These are phyloP conservation scores for Drosophila sturtevanti DNA, from an alignment of 1,140 invertebrate genomes.

Conservation along the genomic window DNA sequence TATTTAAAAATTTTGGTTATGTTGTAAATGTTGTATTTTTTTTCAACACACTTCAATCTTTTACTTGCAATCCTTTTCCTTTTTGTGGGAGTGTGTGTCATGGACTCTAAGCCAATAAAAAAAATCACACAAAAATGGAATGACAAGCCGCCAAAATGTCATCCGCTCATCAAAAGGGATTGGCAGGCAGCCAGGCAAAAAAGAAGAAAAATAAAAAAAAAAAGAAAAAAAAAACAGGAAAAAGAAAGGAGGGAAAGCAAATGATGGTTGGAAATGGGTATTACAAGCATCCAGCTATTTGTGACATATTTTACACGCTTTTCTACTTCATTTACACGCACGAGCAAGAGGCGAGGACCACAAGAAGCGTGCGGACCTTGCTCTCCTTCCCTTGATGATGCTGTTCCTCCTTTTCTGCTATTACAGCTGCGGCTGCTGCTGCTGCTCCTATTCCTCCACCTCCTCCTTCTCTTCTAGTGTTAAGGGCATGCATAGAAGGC, in stretches of 20 bases:
- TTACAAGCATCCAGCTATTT: slow-evolving; percentile 61
- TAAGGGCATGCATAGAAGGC: slow-evolving; percentile 50
- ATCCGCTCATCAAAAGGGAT: slow-evolving; percentile 64
- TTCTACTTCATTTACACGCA: slow-evolving; percentile 71
- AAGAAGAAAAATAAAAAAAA: slow-evolving; percentile 15
- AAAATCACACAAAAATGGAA: slow-evolving; percentile 58
- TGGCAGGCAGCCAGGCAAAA: slow-evolving; percentile 38
- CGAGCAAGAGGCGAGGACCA: slow-evolving; percentile 39
- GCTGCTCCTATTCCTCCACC: background rate
- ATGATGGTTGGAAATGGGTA: slow-evolving; percentile 37
- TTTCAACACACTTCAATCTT: background rate
- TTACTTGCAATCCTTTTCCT: background rate
- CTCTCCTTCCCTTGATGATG: slow-evolving; percentile 20
- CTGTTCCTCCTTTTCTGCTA: background rate
- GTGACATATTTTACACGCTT: slow-evolving; percentile 75
- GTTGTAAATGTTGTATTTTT: background rate
- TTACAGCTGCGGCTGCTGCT: background rate
- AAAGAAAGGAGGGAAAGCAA: background rate
- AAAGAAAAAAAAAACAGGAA: background rate
- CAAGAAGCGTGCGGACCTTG: slow-evolving; percentile 26
- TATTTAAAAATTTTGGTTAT: background rate
- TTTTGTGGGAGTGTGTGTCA: slow-evolving; percentile 1
- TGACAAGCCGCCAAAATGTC: slow-evolving; percentile 68
- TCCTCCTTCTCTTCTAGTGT: slow-evolving; percentile 7
- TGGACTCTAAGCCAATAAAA: slow-evolving; percentile 56